Percentiles rank a stretch among this genome's conserved stretches.
phyloP scores from a whole-genome alignment of 2,113 vertebrate species.

The Laticauda laticaudata region DNA sequence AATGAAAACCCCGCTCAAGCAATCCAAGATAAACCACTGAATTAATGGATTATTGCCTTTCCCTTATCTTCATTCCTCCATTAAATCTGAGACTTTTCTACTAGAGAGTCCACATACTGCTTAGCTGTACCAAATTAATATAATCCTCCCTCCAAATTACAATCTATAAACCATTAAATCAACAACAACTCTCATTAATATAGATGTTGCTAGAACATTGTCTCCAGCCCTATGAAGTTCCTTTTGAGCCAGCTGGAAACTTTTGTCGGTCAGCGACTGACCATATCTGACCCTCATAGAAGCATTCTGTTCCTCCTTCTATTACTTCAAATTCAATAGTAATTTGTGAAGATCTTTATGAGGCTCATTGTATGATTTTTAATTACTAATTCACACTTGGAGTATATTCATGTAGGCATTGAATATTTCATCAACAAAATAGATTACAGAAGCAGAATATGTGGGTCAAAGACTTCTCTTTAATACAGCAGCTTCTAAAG shows the following conservation, averaged over 20 bases:
- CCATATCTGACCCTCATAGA: background rate
- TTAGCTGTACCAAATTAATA: background rate
- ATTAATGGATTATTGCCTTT: background rate
- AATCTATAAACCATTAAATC: background rate
- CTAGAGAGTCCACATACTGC: background rate
- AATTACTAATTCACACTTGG: background rate
- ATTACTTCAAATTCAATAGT: background rate
- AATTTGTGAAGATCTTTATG: background rate
- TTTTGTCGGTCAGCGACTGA: background rate
- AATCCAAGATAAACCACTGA: background rate
- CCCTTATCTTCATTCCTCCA: background rate
- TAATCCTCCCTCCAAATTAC: background rate
- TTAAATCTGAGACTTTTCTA: background rate
- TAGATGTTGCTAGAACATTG: background rate
- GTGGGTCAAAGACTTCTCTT: background rate
- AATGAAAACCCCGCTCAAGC: background rate
- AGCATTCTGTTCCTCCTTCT: slow-evolving; percentile 6
- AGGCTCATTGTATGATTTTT: background rate
- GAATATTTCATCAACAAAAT: background rate
- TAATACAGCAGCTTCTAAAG: background rate
- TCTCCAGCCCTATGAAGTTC: background rate
- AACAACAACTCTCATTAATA: background rate
- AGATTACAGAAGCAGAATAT: background rate
- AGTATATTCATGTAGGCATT: background rate
- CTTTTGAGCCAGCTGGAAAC: background rate